Evolutionary conservation across 2,888 invertebrate genomes (phyloP).

Genomic region (Pristionchus fissidentatus): DNA sequence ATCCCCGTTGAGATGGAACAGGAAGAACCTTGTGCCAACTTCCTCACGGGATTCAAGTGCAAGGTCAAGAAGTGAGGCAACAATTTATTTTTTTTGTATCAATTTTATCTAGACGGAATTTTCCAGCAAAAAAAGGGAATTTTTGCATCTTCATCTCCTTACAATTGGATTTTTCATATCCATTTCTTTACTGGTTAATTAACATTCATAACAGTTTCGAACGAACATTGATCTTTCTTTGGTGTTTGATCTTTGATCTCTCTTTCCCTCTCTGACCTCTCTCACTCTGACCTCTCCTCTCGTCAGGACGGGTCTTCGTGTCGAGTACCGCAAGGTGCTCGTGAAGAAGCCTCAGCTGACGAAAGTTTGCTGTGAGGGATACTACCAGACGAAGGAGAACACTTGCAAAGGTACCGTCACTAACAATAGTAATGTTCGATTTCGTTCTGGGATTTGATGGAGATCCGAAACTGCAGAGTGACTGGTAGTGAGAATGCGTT

Average conservation of each 20-base stretch:
- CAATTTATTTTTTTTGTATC: neutral
- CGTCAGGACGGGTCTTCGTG: constrained; percentile 78
- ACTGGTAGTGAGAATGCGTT: no score
- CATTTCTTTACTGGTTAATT: neutral
- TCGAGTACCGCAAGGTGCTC: constrained; percentile 81
- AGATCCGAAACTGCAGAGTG: no score
- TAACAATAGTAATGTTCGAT: no score
- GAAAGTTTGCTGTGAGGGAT: constrained; percentile 72
- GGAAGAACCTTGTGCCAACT: constrained; percentile 63
- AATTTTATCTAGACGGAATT: no score
- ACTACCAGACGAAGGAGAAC: constrained; percentile 66
- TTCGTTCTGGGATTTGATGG: no score
- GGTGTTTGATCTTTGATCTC: no score
- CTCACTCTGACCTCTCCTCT: constrained; percentile 27
- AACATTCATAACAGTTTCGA: no score
- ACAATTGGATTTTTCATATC: constrained; percentile 2
- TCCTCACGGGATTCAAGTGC: constrained; percentile 66
- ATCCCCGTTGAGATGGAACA: constrained; percentile 54
- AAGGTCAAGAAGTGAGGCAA: constrained; percentile 57
- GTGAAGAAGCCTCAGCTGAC: constrained; percentile 64
- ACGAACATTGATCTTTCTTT: neutral
- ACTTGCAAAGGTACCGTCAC: constrained; percentile 69
- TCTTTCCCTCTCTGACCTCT: no score
- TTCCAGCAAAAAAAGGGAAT: neutral
- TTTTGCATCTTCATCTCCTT: neutral